Evolutionary conservation across 2,113 vertebrate species (phyloP).

Genomic region (Polypterus senegalus): DNA sequence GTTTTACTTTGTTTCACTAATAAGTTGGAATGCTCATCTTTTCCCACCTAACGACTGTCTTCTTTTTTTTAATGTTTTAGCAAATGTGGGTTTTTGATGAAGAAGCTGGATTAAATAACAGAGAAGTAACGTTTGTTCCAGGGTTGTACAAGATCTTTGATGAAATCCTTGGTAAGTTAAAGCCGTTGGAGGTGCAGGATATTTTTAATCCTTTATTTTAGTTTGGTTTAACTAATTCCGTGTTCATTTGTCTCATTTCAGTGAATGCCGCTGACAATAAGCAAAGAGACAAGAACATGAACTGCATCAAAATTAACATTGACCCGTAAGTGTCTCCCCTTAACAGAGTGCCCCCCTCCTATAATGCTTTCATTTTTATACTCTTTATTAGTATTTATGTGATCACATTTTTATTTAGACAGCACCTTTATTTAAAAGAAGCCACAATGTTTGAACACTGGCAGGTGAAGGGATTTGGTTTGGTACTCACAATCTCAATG

Average conservation of each 20-base stretch:
- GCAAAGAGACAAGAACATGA: constrained; percentile 86
- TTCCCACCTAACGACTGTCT: not conserved
- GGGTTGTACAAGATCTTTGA: constrained; percentile 98
- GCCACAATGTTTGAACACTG: not conserved
- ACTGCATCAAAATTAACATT: constrained; percentile 81
- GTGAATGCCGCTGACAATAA: constrained; percentile 97
- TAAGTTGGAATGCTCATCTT: no score
- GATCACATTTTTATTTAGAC: no score
- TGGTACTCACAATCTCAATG: no score
- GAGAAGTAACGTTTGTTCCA: constrained; percentile 86
- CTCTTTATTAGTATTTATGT: no score
- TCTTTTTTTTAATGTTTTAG: constrained; percentile 35
- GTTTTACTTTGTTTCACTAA: no score
- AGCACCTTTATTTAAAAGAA: no score
- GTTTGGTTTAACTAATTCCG: not conserved
- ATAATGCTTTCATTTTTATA: no score
- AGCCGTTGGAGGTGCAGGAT: no score
- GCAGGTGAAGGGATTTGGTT: not conserved
- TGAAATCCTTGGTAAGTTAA: constrained; percentile 83
- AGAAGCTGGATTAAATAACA: constrained; percentile 67
- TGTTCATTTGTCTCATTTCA: constrained; percentile 24
- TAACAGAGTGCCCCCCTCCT: no score
- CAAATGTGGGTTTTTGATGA: constrained; percentile 98
- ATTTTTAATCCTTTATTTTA: not conserved
- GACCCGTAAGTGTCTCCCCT: constrained; percentile 68